Percentiles rank a stretch among this genome's conserved stretches.
Evolutionary conservation across 2,888 invertebrate species (phyloP).

Genomic region (Spodoptera exigua): DNA sequence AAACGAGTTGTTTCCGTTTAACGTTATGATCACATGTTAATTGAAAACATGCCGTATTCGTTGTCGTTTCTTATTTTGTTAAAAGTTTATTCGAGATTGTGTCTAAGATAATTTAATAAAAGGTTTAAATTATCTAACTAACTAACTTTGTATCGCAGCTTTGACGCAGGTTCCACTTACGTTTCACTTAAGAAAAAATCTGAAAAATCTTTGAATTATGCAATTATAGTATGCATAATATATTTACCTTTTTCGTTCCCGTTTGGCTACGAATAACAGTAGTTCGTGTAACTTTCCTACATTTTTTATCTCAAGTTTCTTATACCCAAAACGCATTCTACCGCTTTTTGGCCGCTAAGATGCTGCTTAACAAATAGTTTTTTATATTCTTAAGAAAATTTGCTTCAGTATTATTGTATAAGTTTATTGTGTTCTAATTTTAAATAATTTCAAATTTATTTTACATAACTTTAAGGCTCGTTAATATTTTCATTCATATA

Average conservation of each 20-base stretch:
- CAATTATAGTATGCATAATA: slow-evolving; percentile 29
- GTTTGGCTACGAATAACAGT: slow-evolving; percentile 56
- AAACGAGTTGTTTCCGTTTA: slow-evolving; percentile 18
- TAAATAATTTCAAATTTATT: no score
- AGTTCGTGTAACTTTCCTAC: slow-evolving; percentile 71
- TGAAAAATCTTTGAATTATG: slow-evolving; percentile 49
- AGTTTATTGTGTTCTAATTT: no score
- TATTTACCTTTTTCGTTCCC: slow-evolving; percentile 34
- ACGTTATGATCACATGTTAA: slow-evolving; percentile 4
- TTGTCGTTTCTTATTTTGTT: no score
- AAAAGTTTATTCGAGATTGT: no score
- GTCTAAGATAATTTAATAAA: not conserved
- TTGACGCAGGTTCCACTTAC: no score
- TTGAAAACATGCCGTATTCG: not conserved
- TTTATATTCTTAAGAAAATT: not conserved
- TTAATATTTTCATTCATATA: no score
- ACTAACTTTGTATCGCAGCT: slow-evolving; percentile 25
- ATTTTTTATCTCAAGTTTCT: slow-evolving; percentile 62
- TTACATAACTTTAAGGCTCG: no score
- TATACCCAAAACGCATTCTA: slow-evolving; percentile 67
- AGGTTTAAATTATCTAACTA: slow-evolving; percentile 21
- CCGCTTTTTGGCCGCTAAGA: slow-evolving; percentile 65
- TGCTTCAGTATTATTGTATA: not conserved
- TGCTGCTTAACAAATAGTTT: slow-evolving; percentile 54
- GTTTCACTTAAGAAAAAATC: slow-evolving; percentile 34